Percentiles rank a stretch among this genome's conserved stretches.
phyloP scores from a whole-genome alignment of 2,888 invertebrate genomes.

The Plebejus anna region DNA sequence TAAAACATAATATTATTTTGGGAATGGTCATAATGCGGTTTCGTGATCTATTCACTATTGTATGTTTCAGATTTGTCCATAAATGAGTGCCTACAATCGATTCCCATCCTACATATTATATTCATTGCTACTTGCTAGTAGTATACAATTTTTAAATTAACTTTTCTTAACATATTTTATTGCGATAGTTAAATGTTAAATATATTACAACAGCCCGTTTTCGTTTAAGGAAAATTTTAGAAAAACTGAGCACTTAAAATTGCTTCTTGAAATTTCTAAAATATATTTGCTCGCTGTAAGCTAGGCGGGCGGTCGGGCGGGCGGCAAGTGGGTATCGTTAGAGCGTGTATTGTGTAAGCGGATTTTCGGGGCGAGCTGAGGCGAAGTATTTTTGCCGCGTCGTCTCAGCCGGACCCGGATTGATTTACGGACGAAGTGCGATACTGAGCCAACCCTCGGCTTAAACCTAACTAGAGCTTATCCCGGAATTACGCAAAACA shows the following conservation, averaged over 20 bases:
- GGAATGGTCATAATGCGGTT: neutral
- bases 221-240: too few relatives aligned
- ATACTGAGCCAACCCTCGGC: slow-evolving; percentile 52
- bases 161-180: neutral
- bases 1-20: slow-evolving; percentile 12
- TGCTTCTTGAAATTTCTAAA: neutral
- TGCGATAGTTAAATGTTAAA: too few relatives aligned
- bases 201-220: too few relatives aligned
- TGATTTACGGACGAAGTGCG: slow-evolving; percentile 74
- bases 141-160: neutral
- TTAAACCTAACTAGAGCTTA: slow-evolving; percentile 68
- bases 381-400: slow-evolving; percentile 59
- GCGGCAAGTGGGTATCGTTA: slow-evolving; percentile 38
- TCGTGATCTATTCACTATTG: neutral
- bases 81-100: too few relatives aligned
- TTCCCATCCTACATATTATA: too few relatives aligned
- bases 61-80: too few relatives aligned
- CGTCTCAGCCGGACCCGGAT: slow-evolving; percentile 61
- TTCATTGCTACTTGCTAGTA: too few relatives aligned
- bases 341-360: slow-evolving; percentile 40
- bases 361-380: slow-evolving; percentile 41
- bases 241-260: too few relatives aligned
- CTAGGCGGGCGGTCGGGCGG: slow-evolving; percentile 28
- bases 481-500: slow-evolving; percentile 69
- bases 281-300: slow-evolving; percentile 29